Evolutionary conservation across 1,140 invertebrate genomes (phyloP), one percentile per base, ranked within the genome.

Genomic region (Bilobella aurantiaca): DNA sequence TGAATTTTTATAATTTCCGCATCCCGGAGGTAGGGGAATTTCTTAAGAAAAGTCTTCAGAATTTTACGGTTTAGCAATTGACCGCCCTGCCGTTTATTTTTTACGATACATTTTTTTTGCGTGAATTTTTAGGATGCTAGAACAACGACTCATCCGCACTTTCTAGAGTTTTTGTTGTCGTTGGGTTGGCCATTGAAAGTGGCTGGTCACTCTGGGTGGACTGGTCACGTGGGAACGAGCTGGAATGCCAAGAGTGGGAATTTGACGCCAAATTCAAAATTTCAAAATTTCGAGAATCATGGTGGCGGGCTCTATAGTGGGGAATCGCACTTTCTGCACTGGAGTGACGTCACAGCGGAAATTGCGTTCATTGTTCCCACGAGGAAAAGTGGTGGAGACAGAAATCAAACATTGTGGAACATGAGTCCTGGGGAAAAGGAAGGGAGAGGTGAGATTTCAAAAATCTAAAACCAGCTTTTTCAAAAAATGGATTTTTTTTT

Each of bases 321-420:
- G 0, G 80, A 83, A 21, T 82, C 82, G 49, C 81, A 85, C 70
- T 86, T 94, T 1, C 77, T 98, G 1, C 97, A 97, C 79, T 98
- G 94, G 94, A 88, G 93, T n/a, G 95, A 98, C 78, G 88, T 91
- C 0, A 88, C 85, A 29, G 90, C 91, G 1, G 94, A 98, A 80
- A 85, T 98, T 63, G 92, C 93, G 0, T 96, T 98, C 80, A 84
- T 97, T 53, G 89, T 97, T 25, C 94, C 95, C 1, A 90, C 91
- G 2, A 79, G 64, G 18, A 67, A 62, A 58, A 25, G 49, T 53
- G 12, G 25, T 5, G 25, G 5, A 23, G 21, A 53, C 3, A 53
- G 14, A 23, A 53, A 12, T 5, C 14, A 23, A 8, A 16, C 23
- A 12, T 12, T 53, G 14, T 53, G 49, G 49, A 42, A 18, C 18